Evolutionary conservation across 2,797 vertebrate genomes (phyloP).

Genomic region (Gambusia yucatana): DNA sequence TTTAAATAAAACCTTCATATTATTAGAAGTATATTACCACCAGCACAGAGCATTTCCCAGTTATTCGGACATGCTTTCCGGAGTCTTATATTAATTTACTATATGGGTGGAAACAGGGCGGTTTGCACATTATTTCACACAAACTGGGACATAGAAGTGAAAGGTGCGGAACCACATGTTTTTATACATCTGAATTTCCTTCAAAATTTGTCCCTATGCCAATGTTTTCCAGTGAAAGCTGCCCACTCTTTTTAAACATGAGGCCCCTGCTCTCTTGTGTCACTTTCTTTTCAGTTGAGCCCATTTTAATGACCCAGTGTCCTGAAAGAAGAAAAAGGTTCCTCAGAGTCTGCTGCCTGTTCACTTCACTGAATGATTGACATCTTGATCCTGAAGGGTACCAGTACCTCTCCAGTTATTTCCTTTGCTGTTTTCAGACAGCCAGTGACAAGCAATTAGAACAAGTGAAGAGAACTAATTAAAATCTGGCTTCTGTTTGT

Average conservation of each 20-base stretch:
- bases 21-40: too few relatives aligned
- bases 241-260: not conserved
- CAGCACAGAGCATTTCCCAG: too few relatives aligned
- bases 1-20: too few relatives aligned
- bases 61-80: too few relatives aligned
- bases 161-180: too few relatives aligned
- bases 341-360: slow-evolving; percentile 20
- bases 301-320: slow-evolving; percentile 24
- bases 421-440: not conserved
- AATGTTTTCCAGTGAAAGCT: too few relatives aligned
- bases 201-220: too few relatives aligned
- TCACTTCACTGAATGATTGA: slow-evolving; percentile 34
- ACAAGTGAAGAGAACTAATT: not conserved
- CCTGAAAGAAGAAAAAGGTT: slow-evolving; percentile 6
- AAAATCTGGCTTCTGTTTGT: not conserved
- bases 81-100: too few relatives aligned
- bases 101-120: too few relatives aligned
- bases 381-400: slow-evolving; percentile 31
- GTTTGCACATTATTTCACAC: too few relatives aligned
- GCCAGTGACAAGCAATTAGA: slow-evolving; percentile 11
- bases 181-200: too few relatives aligned
- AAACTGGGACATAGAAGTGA: too few relatives aligned
- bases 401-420: slow-evolving; percentile 1
- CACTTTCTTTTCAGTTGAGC: slow-evolving; percentile 1
- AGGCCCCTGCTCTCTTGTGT: not conserved